A percentile compares a stretch with the other conserved stretches of the same genome.
Conservation (phyloP, 2,113 vertebrate genomes). For the Bos indicus region DNA sequence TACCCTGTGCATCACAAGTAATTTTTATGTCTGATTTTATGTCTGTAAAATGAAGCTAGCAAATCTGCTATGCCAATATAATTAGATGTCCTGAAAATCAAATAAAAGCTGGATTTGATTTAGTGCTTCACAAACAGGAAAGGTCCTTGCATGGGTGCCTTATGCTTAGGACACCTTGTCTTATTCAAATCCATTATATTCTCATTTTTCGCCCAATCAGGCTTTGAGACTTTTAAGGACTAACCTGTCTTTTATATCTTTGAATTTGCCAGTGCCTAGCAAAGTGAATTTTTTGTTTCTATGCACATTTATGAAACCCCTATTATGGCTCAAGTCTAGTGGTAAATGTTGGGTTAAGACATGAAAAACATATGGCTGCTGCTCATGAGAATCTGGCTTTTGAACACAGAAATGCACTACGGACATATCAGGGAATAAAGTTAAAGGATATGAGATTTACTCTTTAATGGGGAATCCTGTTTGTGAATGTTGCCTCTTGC, state of each 20-base stretch:
- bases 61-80: background rate
- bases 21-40: background rate
- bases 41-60: background rate
- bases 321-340: background rate
- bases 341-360: background rate
- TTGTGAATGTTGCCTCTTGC: background rate
- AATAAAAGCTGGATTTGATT: background rate
- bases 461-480: background rate
- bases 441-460: too few species aligned
- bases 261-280: background rate
- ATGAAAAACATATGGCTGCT: background rate
- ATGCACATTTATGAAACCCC: background rate
- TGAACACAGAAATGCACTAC: background rate
- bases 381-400: background rate
- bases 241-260: background rate
- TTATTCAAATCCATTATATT: background rate
- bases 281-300: background rate
- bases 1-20: background rate
- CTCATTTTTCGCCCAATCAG: background rate
- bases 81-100: background rate
- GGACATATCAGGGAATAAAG: background rate
- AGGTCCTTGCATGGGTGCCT: fast-evolving
- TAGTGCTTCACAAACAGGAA: background rate
- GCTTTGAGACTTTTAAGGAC: background rate
- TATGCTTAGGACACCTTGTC: background rate